Percentiles rank a stretch among this genome's conserved stretches.
Evolutionary conservation across 2,888 invertebrate genomes (phyloP).

Genomic region (Chalcosyrphus nemorum): DNA sequence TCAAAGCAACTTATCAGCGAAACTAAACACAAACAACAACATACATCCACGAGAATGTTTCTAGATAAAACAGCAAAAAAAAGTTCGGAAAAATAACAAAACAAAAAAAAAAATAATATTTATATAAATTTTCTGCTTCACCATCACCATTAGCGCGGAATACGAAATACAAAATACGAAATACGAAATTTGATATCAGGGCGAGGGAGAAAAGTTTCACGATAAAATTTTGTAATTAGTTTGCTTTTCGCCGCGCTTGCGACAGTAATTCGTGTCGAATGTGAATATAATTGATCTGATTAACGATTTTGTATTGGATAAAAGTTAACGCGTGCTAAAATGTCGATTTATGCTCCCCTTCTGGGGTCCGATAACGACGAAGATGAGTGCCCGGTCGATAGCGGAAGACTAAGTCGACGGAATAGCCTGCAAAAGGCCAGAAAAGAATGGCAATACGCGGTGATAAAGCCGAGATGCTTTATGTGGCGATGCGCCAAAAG

Average conservation of each 20-base stretch:
- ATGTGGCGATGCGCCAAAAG: conserved; percentile 36
- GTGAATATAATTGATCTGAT: conserved; percentile 34
- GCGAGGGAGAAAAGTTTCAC: conserved; percentile 27
- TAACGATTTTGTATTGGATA: background rate
- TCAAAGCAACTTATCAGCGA: conserved; percentile 13
- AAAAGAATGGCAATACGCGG: conserved; percentile 54
- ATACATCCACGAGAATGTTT: conserved; percentile 34
- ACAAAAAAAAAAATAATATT: conserved; percentile 5
- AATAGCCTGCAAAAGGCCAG: conserved; percentile 30
- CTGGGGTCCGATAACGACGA: conserved; percentile 56
- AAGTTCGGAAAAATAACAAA: background rate
- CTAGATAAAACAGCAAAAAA: conserved; percentile 44
- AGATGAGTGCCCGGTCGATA: background rate
- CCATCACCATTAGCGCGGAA: background rate
- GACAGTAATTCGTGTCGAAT: conserved; percentile 32
- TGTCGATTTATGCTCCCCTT: conserved; percentile 57
- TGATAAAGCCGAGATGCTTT: conserved; percentile 26
- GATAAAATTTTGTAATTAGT: conserved; percentile 40
- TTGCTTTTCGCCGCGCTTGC: conserved; percentile 22
- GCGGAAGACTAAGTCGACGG: conserved; percentile 31
- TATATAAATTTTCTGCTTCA: conserved; percentile 17
- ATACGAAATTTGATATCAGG: conserved; percentile 36
- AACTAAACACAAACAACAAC: conserved; percentile 29
- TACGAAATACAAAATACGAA: conserved; percentile 12
- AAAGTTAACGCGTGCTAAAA: conserved; percentile 35